A percentile compares a stretch with the other conserved stretches of the same genome.
These are phyloP conservation scores for Clangula hyemalis DNA, from an alignment of 2,797 vertebrate genomes.

Conservation along the genomic window DNA sequence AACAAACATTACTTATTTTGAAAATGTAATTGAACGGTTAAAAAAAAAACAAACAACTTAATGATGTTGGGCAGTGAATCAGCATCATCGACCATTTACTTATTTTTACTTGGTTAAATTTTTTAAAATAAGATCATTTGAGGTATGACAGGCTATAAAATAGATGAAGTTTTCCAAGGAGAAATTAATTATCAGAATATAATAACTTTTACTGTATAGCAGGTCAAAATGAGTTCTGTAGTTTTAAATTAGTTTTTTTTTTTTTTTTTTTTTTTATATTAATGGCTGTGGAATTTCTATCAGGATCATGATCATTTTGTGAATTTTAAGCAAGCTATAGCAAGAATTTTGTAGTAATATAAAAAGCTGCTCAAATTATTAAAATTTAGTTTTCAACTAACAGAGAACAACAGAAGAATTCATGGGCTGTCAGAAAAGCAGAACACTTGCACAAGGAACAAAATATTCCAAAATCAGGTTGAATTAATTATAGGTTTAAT, in stretches of 20 bases:
- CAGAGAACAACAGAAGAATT: not conserved
- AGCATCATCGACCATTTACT: not conserved
- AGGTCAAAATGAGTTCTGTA: conserved; percentile 20
- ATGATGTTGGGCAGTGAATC: not conserved
- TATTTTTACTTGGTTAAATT: not conserved
- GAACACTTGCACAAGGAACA: not conserved
- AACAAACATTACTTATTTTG: conserved; percentile 16
- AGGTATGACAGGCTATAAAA: conserved; percentile 10
- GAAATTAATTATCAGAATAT: conserved; percentile 17
- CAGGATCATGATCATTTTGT: not conserved
- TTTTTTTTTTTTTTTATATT: not conserved
- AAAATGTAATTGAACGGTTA: conserved; percentile 22
- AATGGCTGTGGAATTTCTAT: conserved; percentile 24
- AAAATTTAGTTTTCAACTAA: not conserved
- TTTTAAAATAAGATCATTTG: conserved; percentile 35
- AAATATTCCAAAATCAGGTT: conserved; percentile 42
- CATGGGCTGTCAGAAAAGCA: not conserved
- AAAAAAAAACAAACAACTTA: not conserved
- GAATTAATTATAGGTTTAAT: conserved; percentile 32
- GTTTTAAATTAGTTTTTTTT: conserved; percentile 22
- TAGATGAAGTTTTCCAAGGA: not conserved
- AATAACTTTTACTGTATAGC: not conserved
- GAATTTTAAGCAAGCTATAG: not conserved
- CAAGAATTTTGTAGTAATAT: not conserved
- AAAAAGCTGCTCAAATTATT: not conserved